phyloP scores from a whole-genome alignment of 2,888 invertebrate genomes.

The Mythimna albipuncta region DNA sequence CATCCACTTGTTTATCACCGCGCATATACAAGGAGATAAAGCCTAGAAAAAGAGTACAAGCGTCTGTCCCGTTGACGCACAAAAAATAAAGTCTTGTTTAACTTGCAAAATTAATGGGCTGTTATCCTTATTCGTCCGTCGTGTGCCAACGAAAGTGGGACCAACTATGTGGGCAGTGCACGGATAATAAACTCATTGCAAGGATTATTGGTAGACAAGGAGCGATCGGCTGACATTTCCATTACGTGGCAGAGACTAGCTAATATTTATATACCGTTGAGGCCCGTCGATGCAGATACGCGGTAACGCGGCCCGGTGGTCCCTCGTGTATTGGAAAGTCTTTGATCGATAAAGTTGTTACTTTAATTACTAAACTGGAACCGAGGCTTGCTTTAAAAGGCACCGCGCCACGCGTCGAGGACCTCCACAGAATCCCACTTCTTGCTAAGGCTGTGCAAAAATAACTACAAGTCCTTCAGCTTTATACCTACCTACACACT shows the following conservation, averaged over 20 bases:
- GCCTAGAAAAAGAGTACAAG: constrained; percentile 42
- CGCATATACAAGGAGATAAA: constrained; percentile 39
- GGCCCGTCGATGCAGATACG: constrained; percentile 76
- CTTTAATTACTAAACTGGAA: constrained; percentile 89
- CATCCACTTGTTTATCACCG: constrained; percentile 44
- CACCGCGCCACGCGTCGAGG: constrained; percentile 82
- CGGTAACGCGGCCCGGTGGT: constrained; percentile 85
- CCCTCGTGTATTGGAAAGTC: constrained; percentile 80
- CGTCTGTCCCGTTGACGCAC: constrained; percentile 25
- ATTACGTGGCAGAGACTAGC: constrained; percentile 81
- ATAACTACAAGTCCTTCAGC: constrained; percentile 60
- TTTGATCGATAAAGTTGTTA: constrained; percentile 89
- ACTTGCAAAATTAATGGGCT: constrained; percentile 72
- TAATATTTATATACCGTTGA: constrained; percentile 80
- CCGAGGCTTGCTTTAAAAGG: constrained; percentile 78
- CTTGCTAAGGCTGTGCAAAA: constrained; percentile 66
- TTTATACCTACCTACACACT: constrained; percentile 49
- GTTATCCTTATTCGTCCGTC: constrained; percentile 72
- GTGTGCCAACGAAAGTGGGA: constrained; percentile 67
- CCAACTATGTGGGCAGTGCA: constrained; percentile 70
- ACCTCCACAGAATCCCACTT: constrained; percentile 68
- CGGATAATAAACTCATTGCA: constrained; percentile 86
- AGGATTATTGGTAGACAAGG: constrained; percentile 82
- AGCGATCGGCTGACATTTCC: constrained; percentile 85
- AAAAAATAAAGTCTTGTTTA: constrained; percentile 66